A percentile compares a stretch with the other conserved stretches of the same genome.
Evolutionary conservation across 2,888 invertebrate genomes (phyloP).

Genomic region (Mythimna vitellina): DNA sequence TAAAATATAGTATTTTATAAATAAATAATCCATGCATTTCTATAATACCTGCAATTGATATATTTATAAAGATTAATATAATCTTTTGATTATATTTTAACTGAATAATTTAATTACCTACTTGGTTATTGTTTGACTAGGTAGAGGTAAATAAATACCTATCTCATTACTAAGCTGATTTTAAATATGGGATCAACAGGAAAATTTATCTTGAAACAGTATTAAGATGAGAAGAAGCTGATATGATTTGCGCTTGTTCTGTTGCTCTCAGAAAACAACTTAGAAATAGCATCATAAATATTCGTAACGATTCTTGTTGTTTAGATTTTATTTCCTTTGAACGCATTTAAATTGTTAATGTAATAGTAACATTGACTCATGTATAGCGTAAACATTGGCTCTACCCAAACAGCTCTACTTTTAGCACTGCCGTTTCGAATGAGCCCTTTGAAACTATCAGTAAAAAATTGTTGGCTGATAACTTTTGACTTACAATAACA

Average conservation of each 20-base stretch:
- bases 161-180: not conserved
- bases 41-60: too few relatives aligned
- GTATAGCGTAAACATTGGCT: slow-evolving; percentile 9
- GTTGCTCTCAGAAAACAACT: slow-evolving; percentile 5
- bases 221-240: slow-evolving; percentile 20
- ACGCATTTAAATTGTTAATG: slow-evolving; percentile 29
- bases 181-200: slow-evolving; percentile 9
- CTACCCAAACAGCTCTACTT: not conserved
- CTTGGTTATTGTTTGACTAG: not conserved
- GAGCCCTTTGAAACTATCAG: slow-evolving; percentile 5
- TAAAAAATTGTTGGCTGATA: slow-evolving; percentile 1
- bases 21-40: too few relatives aligned
- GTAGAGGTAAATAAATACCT: not conserved
- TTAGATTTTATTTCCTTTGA: slow-evolving; percentile 33
- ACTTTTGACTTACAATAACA: slow-evolving; percentile 17
- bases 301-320: slow-evolving; percentile 19
- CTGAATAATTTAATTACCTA: not conserved
- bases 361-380: slow-evolving; percentile 28
- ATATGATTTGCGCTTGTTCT: slow-evolving; percentile 5
- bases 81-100: too few relatives aligned
- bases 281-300: slow-evolving; percentile 25
- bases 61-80: not conserved
- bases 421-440: slow-evolving; percentile 3
- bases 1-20: too few relatives aligned
- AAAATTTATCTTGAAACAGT: not conserved